Evolutionary conservation across 2,113 vertebrate species (phyloP).

Genomic region (Budorcas taxicolor): DNA sequence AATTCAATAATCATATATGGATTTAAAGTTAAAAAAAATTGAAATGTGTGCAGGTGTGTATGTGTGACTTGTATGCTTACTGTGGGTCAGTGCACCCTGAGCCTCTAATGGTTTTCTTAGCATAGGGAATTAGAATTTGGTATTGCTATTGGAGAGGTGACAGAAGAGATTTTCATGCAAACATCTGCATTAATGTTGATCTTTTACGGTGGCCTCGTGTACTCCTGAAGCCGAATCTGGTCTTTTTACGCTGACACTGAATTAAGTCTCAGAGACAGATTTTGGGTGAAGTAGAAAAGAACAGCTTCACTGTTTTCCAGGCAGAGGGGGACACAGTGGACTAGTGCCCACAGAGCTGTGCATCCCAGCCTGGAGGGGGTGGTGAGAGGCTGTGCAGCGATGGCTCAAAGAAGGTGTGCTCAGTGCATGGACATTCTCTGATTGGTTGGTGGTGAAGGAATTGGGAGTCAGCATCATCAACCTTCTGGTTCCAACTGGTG

Average conservation of each 20-base stretch:
- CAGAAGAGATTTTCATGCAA: background rate
- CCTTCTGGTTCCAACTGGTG: background rate
- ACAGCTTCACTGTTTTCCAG: background rate
- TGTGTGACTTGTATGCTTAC: background rate
- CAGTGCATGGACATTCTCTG: background rate
- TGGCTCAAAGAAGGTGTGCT: background rate
- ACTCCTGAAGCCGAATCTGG: background rate
- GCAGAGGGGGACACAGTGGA: background rate
- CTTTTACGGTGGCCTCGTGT: background rate
- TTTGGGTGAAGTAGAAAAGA: background rate
- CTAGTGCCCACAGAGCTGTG: background rate
- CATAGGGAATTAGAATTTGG: background rate
- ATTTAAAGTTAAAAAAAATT: slow-evolving; percentile 1
- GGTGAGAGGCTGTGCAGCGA: background rate
- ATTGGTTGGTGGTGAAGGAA: background rate
- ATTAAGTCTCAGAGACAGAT: background rate
- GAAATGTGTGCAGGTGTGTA: background rate
- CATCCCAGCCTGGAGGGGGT: background rate
- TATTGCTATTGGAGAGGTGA: background rate
- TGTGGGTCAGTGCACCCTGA: background rate
- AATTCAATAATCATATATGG: background rate
- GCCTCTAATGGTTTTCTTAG: background rate
- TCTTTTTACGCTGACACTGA: background rate
- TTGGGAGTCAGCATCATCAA: background rate
- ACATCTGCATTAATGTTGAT: background rate